Percentiles rank a stretch among this genome's conserved stretches.
Conservation (phyloP, 2,113 vertebrate species). For the pig (Sus scrofa) region T2T-Sscrofa CM000820.6:7637501-7638000, state of each 20-base stretch:
- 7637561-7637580: background rate
- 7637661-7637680: background rate
- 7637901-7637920: background rate
- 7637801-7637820: background rate
- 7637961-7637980: background rate
- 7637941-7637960: too few species aligned
- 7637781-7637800: background rate
- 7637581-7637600: background rate
- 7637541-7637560: background rate
- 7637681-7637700: background rate
- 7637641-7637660: rapidly evolving
- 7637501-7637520: background rate
- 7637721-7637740: background rate
- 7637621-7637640: background rate
- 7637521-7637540: background rate
- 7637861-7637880: background rate
- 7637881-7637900: background rate
- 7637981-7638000: background rate
- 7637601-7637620: background rate
- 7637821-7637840: background rate
- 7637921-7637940: too few species aligned
- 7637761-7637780: constrained; percentile 9
- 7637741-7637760: background rate
- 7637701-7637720: background rate
- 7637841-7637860: background rate